Evolutionary conservation across 1,140 invertebrate genomes (phyloP), one percentile per base, ranked within the genome.

Genomic region (Limonius californicus): DNA sequence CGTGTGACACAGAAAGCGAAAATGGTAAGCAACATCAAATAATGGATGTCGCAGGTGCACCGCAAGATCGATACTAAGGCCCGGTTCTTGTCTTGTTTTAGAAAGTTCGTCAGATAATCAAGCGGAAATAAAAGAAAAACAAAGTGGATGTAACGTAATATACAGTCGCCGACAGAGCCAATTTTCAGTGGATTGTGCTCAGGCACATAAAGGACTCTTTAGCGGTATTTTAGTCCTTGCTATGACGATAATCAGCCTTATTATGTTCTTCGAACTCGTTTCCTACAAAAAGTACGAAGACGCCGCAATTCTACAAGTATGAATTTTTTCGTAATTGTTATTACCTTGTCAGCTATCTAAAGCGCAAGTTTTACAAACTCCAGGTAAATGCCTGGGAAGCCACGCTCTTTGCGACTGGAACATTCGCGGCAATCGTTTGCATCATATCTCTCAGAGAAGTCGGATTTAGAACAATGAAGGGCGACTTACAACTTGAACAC

Each of bases 181-280:
- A 60, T 87, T 88, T 68, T 84, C 85, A 11, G 86, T 89, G 19
- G 87, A 89, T 74, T 90, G 87, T 70, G 83, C 87, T 14, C 85
- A 85, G 62, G 84, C 88, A 2, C 87, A 88, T 69, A 87, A 86
- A 64, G 84, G 85, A 0, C 75, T 91, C 2, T 89, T 90, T 68
- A 79, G 83, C 68, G 88, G 88, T 9, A 83, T 90, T 8, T 78
- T 88, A 6, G 78, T 85, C 1, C 75, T 87, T 1, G 86, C 89
- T 1, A 74, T 87, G 15, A 88, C 87, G 9, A 84, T 90, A 57
- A 88, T 90, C 64, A 84, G 84, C 47, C 80, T 89, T 8, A 88
- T 89, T 68, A 79, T 89, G 1, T 90, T 89, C 74, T 88, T 89
- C 70, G 86, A 89, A 11, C 79, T 88, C 0, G 83, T 87, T 64